Evolutionary conservation across 2,113 vertebrate genomes (phyloP).

Genomic region (Asarcornis scutulata): DNA sequence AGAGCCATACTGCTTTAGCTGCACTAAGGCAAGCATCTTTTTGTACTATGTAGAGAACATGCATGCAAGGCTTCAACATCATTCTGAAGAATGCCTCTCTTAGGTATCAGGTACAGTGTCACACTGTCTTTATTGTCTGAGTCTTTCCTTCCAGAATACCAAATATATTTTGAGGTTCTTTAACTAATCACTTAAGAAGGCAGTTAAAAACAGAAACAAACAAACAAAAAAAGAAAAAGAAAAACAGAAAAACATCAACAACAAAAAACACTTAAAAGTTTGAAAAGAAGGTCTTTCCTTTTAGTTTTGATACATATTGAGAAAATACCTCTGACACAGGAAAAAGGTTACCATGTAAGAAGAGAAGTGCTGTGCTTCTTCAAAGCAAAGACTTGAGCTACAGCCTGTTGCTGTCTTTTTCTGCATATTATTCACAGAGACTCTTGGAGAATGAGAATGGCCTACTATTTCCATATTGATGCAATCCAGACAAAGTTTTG

Average conservation of each 20-base stretch:
- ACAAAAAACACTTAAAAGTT: background rate
- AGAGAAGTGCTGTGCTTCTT: background rate
- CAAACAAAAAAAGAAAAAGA: background rate
- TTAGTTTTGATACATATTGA: background rate
- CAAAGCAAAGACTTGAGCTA: background rate
- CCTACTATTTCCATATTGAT: background rate
- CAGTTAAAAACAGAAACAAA: background rate
- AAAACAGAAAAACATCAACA: background rate
- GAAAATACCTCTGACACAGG: background rate
- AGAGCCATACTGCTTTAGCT: background rate
- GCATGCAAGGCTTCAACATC: background rate
- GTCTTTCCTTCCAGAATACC: background rate
- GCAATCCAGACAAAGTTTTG: background rate
- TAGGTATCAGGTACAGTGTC: background rate
- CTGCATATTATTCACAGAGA: background rate
- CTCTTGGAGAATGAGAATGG: background rate
- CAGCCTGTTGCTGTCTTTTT: background rate
- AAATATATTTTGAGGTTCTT: background rate
- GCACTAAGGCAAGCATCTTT: background rate
- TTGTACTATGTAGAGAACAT: accelerated
- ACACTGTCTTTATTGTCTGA: background rate
- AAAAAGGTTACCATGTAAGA: background rate
- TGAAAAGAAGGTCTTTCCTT: background rate
- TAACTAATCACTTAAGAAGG: background rate
- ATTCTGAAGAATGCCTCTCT: background rate